Percentiles rank a stretch among this genome's conserved stretches.
Conservation (phyloP, 2,888 invertebrate genomes). For the Drosophila maculinotata region DNA sequence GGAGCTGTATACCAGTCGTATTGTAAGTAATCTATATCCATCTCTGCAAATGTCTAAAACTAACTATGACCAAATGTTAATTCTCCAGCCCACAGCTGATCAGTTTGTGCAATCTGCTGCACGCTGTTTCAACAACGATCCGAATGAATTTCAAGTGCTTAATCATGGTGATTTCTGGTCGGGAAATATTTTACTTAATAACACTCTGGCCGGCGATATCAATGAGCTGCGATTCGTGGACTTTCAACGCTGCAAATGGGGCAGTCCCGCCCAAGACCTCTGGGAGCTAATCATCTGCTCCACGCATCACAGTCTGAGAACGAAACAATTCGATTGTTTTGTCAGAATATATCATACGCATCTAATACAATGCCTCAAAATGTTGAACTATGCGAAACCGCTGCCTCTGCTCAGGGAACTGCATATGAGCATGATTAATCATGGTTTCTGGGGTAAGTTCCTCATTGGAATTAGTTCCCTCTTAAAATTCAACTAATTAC, state of each 20-base stretch:
- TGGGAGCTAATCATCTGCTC: conserved; percentile 83
- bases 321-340: conserved; percentile 81
- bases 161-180: conserved; percentile 85
- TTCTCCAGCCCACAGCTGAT: conserved; percentile 75
- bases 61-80: too few species aligned
- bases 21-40: conserved; percentile 66
- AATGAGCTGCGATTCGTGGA: conserved; percentile 83
- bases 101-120: conserved; percentile 80
- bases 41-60: too few species aligned
- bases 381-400: conserved; percentile 75
- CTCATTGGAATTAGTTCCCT: neutral
- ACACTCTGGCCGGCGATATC: conserved; percentile 69
- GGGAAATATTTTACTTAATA: conserved; percentile 82
- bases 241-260: conserved; percentile 83
- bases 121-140: conserved; percentile 70
- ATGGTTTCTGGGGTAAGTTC: conserved; percentile 81
- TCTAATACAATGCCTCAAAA: conserved; percentile 75
- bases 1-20: conserved; percentile 73
- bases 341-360: conserved; percentile 81
- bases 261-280: conserved; percentile 82
- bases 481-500: neutral
- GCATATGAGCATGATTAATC: conserved; percentile 80
- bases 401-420: conserved; percentile 80
- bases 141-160: conserved; percentile 80
- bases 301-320: conserved; percentile 75